Percentiles rank a stretch among this genome's conserved stretches.
Conservation (phyloP, 2,797 vertebrate genomes). For the Falco rusticolus region DNA sequence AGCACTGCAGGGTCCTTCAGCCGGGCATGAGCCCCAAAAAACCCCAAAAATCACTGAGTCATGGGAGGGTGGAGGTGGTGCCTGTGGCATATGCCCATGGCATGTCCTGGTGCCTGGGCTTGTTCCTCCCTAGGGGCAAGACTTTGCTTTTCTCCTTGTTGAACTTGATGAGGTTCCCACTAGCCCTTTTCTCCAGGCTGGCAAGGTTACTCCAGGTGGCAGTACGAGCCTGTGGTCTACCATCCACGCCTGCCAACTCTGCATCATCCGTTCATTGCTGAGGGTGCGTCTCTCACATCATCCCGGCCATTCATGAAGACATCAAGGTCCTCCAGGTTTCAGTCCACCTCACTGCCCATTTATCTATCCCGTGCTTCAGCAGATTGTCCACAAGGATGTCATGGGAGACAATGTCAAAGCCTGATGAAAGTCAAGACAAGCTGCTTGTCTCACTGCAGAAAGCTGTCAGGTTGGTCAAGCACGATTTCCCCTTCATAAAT, state of each 20-base stretch:
- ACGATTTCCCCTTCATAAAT: not conserved
- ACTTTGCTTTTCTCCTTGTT: not conserved
- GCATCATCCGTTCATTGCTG: not conserved
- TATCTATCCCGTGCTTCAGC: not conserved
- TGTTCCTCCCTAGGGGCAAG: not conserved
- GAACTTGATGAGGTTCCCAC: not conserved
- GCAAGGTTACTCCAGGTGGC: not conserved
- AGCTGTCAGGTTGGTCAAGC: not conserved
- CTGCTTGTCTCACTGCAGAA: not conserved
- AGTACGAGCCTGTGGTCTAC: not conserved
- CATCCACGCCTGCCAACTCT: not conserved
- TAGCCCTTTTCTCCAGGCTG: not conserved
- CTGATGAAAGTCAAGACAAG: not conserved
- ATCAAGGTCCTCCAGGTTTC: not conserved
- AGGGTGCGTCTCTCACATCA: not conserved
- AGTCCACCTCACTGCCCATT: not conserved
- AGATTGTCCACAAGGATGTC: not conserved
- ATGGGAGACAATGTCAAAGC: not conserved
- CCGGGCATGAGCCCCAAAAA: not conserved
- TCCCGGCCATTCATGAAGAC: not conserved
- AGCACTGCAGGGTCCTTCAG: not conserved
- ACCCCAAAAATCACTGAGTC: not conserved
- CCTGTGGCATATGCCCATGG: rapidly evolving
- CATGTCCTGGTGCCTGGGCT: not conserved
- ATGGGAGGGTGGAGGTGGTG: rapidly evolving